phyloP scores from a whole-genome alignment of 92 coral and sea anemone genomes.

The Bergia puertoricense region DNA sequence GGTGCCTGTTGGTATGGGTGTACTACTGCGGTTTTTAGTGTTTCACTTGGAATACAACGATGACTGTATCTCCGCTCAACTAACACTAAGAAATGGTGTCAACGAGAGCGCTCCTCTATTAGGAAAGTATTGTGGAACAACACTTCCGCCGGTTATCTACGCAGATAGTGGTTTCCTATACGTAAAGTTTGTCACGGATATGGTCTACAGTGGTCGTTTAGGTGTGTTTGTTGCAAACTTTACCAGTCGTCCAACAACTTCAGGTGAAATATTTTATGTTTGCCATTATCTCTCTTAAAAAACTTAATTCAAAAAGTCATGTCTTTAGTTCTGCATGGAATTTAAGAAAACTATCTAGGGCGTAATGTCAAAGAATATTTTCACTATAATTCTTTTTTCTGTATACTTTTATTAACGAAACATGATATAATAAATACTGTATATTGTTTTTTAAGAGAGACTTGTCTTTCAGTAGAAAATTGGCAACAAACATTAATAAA shows the following conservation, averaged over 20 bases:
- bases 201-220: slow-evolving; percentile 7
- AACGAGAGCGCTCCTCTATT: slow-evolving; percentile 12
- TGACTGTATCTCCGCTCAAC: slow-evolving; percentile 13
- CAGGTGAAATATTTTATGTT: neutral
- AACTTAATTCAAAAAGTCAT: too few relatives aligned
- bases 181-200: neutral
- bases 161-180: slow-evolving; percentile 1
- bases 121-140: slow-evolving; percentile 14
- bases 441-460: too few relatives aligned
- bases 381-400: too few relatives aligned
- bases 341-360: too few relatives aligned
- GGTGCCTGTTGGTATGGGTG: neutral
- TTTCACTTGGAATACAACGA: slow-evolving; percentile 24
- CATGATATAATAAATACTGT: too few relatives aligned
- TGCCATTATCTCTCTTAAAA: neutral
- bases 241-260: neutral
- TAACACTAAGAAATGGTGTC: slow-evolving; percentile 7
- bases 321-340: too few relatives aligned
- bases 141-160: neutral
- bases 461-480: too few relatives aligned
- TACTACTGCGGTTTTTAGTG: neutral
- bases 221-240: slow-evolving; percentile 18
- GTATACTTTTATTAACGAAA: too few relatives aligned
- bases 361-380: neutral
- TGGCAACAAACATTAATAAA: too few relatives aligned